Conservation (phyloP, 2,888 invertebrate genomes). For the Noctua janthina region DNA sequence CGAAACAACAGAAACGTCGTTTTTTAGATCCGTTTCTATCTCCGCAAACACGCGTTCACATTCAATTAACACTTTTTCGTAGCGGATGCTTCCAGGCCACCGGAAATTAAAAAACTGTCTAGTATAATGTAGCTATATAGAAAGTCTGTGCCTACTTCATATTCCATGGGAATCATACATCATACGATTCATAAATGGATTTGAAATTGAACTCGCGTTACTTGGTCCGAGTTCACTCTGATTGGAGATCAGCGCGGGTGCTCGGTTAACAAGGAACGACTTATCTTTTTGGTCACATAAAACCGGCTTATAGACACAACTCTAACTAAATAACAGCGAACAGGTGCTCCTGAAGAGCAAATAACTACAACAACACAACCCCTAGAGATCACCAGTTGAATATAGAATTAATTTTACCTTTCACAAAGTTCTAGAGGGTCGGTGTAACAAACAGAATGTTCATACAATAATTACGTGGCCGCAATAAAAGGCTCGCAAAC, state of each 20-base stretch:
- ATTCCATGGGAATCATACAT: conserved; percentile 46
- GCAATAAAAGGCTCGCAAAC: conserved; percentile 59
- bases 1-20: conserved; percentile 64
- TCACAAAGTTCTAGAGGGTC: conserved; percentile 36
- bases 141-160: conserved; percentile 60
- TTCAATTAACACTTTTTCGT: conserved; percentile 88
- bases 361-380: conserved; percentile 43
- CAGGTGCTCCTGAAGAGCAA: conserved; percentile 44
- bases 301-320: not conserved
- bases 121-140: conserved; percentile 69
- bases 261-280: not conserved
- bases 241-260: not conserved
- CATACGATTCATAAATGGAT: conserved; percentile 34
- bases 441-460: conserved; percentile 47
- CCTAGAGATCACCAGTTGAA: conserved; percentile 54
- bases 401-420: conserved; percentile 52
- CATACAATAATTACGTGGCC: conserved; percentile 61
- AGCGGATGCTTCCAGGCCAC: conserved; percentile 81
- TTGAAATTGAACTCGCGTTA: conserved; percentile 37
- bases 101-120: conserved; percentile 89
- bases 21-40: conserved; percentile 73
- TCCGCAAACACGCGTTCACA: conserved; percentile 75
- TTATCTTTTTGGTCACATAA: conserved; percentile 14
- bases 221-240: conserved; percentile 1
- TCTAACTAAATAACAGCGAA: conserved; percentile 34